Conservation (phyloP, 2,888 invertebrate genomes). For the Aphrophora alni region DNA sequence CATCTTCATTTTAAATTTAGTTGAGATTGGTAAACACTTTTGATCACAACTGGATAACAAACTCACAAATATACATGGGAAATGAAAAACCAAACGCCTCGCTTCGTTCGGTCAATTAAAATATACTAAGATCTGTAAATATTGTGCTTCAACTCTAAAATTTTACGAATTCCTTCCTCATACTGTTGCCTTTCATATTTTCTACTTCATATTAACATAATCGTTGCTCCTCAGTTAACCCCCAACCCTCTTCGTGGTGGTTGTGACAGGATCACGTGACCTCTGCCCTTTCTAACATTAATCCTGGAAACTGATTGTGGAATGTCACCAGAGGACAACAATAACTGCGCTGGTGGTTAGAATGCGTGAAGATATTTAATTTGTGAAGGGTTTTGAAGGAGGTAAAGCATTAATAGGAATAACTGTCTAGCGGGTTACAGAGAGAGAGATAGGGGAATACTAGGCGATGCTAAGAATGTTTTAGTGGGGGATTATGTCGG, state of each 20-base stretch:
- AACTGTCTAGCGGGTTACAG: not conserved
- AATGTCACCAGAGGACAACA: not conserved
- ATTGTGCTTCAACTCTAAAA: no score
- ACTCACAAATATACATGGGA: no score
- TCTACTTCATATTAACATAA: not conserved
- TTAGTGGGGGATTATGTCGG: not conserved
- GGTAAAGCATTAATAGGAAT: not conserved
- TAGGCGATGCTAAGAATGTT: no score
- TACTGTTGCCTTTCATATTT: no score
- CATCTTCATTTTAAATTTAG: no score
- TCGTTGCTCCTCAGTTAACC: not conserved
- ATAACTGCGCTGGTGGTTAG: not conserved
- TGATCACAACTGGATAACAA: no score
- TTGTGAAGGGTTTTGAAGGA: not conserved
- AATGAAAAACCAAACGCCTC: no score
- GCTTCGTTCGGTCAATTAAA: no score
- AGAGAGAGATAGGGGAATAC: no score
- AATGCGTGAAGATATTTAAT: not conserved
- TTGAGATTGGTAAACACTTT: no score
- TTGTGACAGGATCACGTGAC: not conserved
- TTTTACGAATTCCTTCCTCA: no score
- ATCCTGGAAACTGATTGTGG: not conserved
- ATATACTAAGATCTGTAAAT: no score
- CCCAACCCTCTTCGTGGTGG: not conserved
- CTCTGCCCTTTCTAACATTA: not conserved